Conservation (phyloP, 2,797 vertebrate genomes). For the Arnoldichthys spilopterus region DNA sequence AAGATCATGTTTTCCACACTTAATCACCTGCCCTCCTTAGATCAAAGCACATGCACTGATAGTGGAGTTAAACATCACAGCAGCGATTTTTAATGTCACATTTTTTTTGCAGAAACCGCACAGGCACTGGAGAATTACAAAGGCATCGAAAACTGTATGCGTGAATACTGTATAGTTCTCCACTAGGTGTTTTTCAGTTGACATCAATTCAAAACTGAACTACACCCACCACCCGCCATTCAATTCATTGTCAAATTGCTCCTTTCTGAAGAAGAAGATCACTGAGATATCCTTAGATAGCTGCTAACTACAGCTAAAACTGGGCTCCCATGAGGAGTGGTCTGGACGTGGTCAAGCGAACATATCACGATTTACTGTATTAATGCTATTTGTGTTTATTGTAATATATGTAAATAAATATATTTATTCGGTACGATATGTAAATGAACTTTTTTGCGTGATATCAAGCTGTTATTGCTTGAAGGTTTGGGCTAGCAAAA, state of each 20-base stretch:
- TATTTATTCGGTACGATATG: too few relatives aligned
- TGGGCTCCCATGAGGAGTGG: too few relatives aligned
- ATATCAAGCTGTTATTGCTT: too few relatives aligned
- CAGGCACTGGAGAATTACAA: conserved; percentile 35
- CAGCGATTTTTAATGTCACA: conserved; percentile 36
- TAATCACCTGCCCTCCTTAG: conserved; percentile 51
- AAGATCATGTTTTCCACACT: conserved; percentile 44
- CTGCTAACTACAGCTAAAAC: too few relatives aligned
- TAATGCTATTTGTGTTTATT: too few relatives aligned
- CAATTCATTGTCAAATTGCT: not conserved
- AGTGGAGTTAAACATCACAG: conserved; percentile 52
- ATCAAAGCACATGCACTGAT: conserved; percentile 55
- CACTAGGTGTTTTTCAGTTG: not conserved
- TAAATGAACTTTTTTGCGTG: too few relatives aligned
- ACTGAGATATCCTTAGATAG: too few relatives aligned
- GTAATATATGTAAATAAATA: too few relatives aligned
- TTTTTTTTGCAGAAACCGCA: conserved; percentile 38
- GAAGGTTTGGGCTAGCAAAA: too few relatives aligned
- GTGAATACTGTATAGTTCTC: conserved; percentile 6
- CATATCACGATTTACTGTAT: too few relatives aligned
- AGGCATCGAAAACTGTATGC: conserved; percentile 11
- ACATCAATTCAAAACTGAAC: not conserved
- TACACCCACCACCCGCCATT: not conserved
- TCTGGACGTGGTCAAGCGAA: too few relatives aligned
- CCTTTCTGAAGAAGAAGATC: not conserved